Conservation (phyloP, 1,140 invertebrate species). For the Chironomus striatipennis region DNA sequence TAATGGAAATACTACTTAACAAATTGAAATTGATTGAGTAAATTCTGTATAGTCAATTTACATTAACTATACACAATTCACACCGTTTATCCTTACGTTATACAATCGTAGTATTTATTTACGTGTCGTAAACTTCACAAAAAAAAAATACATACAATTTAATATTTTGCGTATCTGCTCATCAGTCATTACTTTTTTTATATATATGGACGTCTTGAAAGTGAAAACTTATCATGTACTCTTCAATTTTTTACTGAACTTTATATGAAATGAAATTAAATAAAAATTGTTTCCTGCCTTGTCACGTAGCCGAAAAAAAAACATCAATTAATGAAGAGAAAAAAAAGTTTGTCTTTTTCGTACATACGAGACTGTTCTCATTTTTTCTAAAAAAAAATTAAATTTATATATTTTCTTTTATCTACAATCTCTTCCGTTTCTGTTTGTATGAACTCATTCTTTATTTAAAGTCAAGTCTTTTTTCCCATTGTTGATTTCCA, state of each 20-base stretch:
- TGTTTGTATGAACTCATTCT: not conserved
- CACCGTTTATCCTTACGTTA: not conserved
- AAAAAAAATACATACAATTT: not conserved
- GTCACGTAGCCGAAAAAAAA: not conserved
- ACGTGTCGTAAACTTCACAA: not conserved
- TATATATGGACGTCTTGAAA: not conserved
- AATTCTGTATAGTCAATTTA: not conserved
- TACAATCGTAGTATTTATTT: not conserved
- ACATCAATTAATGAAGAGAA: not conserved
- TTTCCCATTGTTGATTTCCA: too few species aligned
- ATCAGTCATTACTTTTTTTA: too few species aligned
- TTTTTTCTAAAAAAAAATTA: not conserved
- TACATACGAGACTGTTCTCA: too few species aligned
- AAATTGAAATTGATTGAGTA: not conserved
- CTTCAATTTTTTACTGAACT: not conserved
- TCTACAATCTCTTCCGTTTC: not conserved
- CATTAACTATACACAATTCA: not conserved
- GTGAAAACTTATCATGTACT: not conserved
- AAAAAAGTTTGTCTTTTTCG: not conserved
- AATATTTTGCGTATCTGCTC: not conserved
- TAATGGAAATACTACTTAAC: too few species aligned
- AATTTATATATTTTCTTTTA: not conserved
- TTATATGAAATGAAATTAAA: not conserved
- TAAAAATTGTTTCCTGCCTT: not conserved
- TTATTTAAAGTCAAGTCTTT: too few species aligned